Base-by-base conservation (phyloP, 2,888 invertebrate genomes). In the Acronicta leporina region DNA sequence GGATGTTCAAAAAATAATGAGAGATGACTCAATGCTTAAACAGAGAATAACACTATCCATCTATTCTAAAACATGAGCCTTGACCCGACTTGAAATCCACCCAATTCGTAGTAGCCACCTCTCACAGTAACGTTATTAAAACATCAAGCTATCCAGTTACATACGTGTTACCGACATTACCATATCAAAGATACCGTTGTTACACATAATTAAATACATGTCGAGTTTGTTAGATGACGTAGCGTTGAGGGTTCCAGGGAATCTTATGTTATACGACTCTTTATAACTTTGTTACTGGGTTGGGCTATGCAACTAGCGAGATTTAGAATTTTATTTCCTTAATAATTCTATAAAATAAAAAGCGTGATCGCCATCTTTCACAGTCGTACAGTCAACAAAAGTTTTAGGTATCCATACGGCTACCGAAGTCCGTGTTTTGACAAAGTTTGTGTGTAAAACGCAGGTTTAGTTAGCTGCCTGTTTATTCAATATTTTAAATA, bases 261-360 rank as follows among this genome's bases (percentile, higher is more conserved):
- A 89, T 83, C 79, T 71, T 73, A 76, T 63, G 79, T 83, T 82
- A 82, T 78, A 82, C 79, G 82, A 82, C 75, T 71, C 77, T 79
- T 82, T 80, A 80, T 80, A 49, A 51, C 64, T 70, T 54, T 56
- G 55, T 58, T 45, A 44, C 14, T 1, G 27, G 42, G 67, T 66
- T 5, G 38, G 81, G 85, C 80, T 75, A 77, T 54, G 35, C 72
- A 75, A 59, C 2, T 2, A 49, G 79, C 73, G 80, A 30, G 50
- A 38, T 46, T 25, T 10, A 0, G 35, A 20, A 20, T 20, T 20
- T 20, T 20, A 20, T 20, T 20, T 20, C 20, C 2, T 20, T 20
- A 9, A 30, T 30, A 30, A 30, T 30, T n/a, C n/a, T n/a, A n/a
- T n/a, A n/a, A n/a, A 30, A 30, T 2, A 27, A 27, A 27, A 27